Evolutionary conservation across 2,888 invertebrate genomes (phyloP).

Genomic region (Parasteatoda lunata): DNA sequence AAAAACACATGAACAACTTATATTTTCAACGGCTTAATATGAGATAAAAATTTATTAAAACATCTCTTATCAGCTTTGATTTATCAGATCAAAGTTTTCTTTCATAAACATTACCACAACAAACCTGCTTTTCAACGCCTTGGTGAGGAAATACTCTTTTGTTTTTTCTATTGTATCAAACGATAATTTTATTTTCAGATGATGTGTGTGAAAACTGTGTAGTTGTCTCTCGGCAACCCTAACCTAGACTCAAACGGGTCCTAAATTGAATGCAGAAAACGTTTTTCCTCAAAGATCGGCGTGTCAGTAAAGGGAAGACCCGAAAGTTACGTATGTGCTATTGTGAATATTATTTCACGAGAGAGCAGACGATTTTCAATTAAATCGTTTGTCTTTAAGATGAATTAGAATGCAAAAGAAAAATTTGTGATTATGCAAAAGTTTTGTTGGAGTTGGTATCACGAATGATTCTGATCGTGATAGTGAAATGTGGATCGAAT

Average conservation of each 20-base stretch:
- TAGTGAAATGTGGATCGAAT: background rate
- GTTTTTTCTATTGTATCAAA: background rate
- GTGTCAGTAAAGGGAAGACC: background rate
- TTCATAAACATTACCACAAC: background rate
- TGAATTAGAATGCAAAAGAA: background rate
- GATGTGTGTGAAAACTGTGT: background rate
- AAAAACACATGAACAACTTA: background rate
- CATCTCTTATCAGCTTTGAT: too few species aligned
- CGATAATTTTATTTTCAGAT: background rate
- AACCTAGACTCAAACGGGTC: background rate
- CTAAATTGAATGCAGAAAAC: background rate
- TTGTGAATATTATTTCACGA: background rate
- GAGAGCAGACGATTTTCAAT: background rate
- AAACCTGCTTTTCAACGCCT: background rate
- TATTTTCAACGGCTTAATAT: background rate
- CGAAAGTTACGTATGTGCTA: background rate
- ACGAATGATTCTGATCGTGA: background rate
- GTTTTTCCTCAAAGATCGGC: background rate
- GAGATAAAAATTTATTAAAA: too few species aligned
- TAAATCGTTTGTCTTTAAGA: background rate
- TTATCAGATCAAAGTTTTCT: background rate
- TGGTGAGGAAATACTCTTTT: background rate
- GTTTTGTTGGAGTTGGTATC: background rate
- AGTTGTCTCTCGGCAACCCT: background rate
- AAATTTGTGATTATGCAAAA: background rate